Evolutionary conservation across 2,888 invertebrate genomes (phyloP), one percentile per base, ranked within the genome.

Genomic region (Drosophila setosimentum): DNA sequence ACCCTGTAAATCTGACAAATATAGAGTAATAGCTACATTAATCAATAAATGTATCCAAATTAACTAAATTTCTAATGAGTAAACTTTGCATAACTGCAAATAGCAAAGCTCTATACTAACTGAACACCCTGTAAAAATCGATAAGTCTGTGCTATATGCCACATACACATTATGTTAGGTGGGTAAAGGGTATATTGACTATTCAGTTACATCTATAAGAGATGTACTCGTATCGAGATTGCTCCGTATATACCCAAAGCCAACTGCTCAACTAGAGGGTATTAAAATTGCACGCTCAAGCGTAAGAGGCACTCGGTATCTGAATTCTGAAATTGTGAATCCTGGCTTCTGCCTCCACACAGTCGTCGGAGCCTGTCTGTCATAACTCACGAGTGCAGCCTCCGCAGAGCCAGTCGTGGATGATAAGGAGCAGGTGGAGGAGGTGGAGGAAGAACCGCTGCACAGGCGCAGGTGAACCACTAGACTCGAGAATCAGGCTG

Each of bases 351-450:
- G 68, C 70, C 73, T 78, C 61, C 76, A 75, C 82, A 69, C 50
- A 21, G 51, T 53, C 51, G 32, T 53, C 51, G 32, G 33, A 27
- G 77, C 66, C 89, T 89, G 88, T 87, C 88, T 89, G 83, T 89
- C 88, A 90, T 91, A 88, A 88, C 88, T 88, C 91, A 90, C 85
- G 79, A 83, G 80, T 78, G 78, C 77, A 64, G 68, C 78, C 78
- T 72, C 78, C 68, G 74, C 77, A 57, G 54, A 57, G 51, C 61
- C 59, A 59, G 42, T 16, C 7, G 60, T 51, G 60, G 42, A 35
- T 27, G 37, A 73, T 40, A 40, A 30, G 29, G 13, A 55, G 55
- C n/a, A 30, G 16, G n/a, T 29, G 57, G 29, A 57, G 57, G 21
- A 8, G 45, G 24, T 45, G 4, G 16, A 45, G 16, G 45, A 87